Evolutionary conservation across 1,140 invertebrate genomes (phyloP).

Genomic region (Chrysopa pallens): DNA sequence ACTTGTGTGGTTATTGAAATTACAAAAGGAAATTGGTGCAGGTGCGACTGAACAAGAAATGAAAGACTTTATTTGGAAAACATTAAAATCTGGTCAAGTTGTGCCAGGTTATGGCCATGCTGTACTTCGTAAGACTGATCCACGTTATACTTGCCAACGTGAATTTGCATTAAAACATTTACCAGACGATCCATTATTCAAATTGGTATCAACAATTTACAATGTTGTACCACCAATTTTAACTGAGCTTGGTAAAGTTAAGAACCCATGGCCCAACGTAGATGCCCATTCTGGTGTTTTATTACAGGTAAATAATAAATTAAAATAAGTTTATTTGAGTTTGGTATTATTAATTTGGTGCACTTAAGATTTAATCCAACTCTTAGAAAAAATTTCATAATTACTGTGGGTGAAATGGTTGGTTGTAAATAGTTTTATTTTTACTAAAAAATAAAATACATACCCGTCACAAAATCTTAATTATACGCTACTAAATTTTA

Average conservation of each 20-base stretch:
- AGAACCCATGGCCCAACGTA: constrained; percentile 91
- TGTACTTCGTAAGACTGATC: constrained; percentile 79
- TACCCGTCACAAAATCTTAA: too few species aligned
- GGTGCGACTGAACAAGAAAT: constrained; percentile 57
- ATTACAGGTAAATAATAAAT: constrained; percentile 35
- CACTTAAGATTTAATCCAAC: too few species aligned
- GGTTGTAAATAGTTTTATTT: too few species aligned
- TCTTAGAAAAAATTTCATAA: too few species aligned
- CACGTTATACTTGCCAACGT: constrained; percentile 70
- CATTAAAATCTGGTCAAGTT: constrained; percentile 73
- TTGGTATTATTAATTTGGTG: too few species aligned
- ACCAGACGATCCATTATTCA: constrained; percentile 68
- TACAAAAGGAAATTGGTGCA: constrained; percentile 47
- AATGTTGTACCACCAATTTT: constrained; percentile 75
- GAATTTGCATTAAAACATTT: constrained; percentile 80
- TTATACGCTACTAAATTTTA: too few species aligned
- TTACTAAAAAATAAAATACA: too few species aligned
- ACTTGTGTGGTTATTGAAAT: constrained; percentile 54
- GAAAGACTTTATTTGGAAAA: constrained; percentile 75
- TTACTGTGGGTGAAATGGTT: too few species aligned
- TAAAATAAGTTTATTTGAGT: not conserved
- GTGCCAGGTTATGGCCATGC: constrained; percentile 89
- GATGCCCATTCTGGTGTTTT: constrained; percentile 86
- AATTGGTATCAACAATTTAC: constrained; percentile 67
- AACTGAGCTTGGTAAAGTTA: constrained; percentile 72